phyloP scores from a whole-genome alignment of 2,888 invertebrate species.

The Macrophya alboannulata region DNA sequence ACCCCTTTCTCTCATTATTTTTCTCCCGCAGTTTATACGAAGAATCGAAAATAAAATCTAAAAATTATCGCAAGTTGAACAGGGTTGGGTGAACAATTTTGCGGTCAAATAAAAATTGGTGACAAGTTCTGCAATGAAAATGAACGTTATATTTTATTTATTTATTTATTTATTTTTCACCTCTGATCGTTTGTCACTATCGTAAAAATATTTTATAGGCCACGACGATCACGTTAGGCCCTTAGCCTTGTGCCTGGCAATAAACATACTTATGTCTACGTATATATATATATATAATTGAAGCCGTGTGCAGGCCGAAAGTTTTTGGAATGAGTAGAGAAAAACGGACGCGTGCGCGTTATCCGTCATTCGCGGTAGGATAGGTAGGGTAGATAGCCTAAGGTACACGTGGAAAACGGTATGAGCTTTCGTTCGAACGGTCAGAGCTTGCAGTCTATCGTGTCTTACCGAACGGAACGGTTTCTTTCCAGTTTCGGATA shows the following conservation, averaged over 20 bases:
- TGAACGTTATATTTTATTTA: background rate
- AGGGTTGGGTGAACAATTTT: background rate
- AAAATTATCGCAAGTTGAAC: background rate
- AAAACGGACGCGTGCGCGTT: conserved; percentile 71
- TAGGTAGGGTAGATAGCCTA: background rate
- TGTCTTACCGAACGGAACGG: conserved; percentile 63
- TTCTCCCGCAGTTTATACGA: background rate
- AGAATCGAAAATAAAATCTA: background rate
- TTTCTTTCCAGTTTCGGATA: conserved; percentile 25
- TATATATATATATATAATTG: background rate
- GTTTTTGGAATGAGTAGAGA: background rate
- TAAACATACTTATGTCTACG: background rate
- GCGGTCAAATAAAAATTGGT: background rate
- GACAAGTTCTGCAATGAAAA: background rate
- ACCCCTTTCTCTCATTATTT: conserved; percentile 14
- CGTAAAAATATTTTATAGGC: background rate
- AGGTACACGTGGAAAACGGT: conserved; percentile 70
- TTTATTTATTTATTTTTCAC: background rate
- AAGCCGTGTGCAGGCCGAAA: conserved; percentile 21
- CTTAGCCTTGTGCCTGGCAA: conserved; percentile 18
- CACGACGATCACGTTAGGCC: background rate
- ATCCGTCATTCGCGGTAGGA: conserved; percentile 38
- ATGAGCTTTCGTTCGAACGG: conserved; percentile 65
- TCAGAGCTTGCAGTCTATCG: conserved; percentile 71
- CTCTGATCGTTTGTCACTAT: background rate